Base-by-base conservation (phyloP, 2,797 vertebrate species). In the Crenichthys baileyi region DNA sequence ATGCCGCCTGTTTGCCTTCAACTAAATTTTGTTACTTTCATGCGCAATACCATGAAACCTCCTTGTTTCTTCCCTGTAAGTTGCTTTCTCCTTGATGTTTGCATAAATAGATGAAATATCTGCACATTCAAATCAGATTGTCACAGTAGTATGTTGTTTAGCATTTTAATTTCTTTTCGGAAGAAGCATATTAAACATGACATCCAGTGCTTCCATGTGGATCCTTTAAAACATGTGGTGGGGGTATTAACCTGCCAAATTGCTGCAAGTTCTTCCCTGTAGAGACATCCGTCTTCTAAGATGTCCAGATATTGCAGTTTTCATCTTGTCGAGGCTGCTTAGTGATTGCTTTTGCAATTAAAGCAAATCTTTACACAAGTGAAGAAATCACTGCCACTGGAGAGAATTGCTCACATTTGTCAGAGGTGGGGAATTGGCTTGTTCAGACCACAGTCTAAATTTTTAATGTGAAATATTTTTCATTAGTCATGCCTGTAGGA, bases 401-500 rank as follows among this genome's bases (percentile, higher is more conserved):
- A 77, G 84, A 84, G 77, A 94, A 92, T 90, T 83, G 88, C 89
- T 91, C 70, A 78, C 82, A 87, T 93, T 95, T 91, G 87, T 92
- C 89, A 91, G 78, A 70, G 79, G 87, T 79, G 72, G 78, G 80
- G 51, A 87, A 80, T 82, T 77, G 78, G 86, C 90, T 76, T 53
- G 70, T 76, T 76, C 53, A 31, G 85, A 83, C 82, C 81, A 84
- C 87, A 56, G 13, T 48, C 79, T 88, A 82, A 84, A 85, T 79
- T 60, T 63, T 91, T 93, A 93, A 93, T 90, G 39, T 82, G 87
- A 87, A 81, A 91, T 87, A 84, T 95, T 94, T 94, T 94, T 91
- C 95, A 93, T 95, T 94, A 93, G 92, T 91, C 85, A 80, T 85
- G 89, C 83, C 87, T 93, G 80, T 78, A 83, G 89, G 89, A 91